Conservation (phyloP, 2,113 vertebrate genomes). For the Tapirus terrestris region DNA sequence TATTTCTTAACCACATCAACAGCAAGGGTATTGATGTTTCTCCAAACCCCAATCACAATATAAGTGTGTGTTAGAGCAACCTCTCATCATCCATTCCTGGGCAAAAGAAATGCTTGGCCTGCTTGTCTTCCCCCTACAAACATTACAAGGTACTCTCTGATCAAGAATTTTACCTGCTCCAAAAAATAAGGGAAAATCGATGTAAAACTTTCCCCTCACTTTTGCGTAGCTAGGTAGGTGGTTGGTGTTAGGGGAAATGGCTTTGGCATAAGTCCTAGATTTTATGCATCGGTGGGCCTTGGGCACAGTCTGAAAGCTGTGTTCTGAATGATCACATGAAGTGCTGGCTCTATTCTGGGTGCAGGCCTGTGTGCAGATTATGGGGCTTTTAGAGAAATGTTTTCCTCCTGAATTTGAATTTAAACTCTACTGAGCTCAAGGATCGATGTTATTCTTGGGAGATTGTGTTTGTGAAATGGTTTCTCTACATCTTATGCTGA, state of each 20-base stretch:
- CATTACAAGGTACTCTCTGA: neutral
- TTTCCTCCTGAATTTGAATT: neutral
- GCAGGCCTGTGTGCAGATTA: neutral
- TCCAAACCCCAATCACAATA: neutral
- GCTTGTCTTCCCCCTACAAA: neutral
- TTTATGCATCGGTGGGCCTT: neutral
- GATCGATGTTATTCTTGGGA: neutral
- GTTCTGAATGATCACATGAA: too few species aligned
- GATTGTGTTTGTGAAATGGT: neutral
- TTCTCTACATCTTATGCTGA: neutral
- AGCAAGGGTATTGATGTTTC: neutral
- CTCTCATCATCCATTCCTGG: neutral
- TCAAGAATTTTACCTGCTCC: neutral
- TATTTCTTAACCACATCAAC: neutral
- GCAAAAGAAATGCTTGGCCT: neutral
- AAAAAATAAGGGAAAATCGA: neutral
- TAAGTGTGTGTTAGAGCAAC: neutral
- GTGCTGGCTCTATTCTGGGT: neutral
- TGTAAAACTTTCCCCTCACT: neutral
- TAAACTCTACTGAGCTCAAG: neutral
- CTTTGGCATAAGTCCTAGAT: neutral
- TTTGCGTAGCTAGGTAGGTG: neutral
- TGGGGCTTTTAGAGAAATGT: neutral
- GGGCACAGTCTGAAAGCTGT: neutral
- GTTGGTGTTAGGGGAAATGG: too few species aligned